Evolutionary conservation across 2,797 vertebrate genomes (phyloP), one percentile per base, ranked within the genome.

Genomic region (Apogon talboti): DNA sequence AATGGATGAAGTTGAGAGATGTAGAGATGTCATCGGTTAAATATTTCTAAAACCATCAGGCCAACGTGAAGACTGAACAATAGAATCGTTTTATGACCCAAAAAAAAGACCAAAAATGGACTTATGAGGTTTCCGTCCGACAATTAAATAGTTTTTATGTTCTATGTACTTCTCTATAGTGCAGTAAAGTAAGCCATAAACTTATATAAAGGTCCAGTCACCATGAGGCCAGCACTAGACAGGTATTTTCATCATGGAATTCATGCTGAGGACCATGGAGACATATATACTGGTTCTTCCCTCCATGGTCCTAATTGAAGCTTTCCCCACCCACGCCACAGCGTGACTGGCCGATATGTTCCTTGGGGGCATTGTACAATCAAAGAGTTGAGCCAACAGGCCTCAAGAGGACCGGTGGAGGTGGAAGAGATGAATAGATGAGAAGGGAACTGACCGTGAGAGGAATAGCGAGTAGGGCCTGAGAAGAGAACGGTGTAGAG

Each of bases 401-500:
- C 71, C 66, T 56, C 33, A 15, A 63, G 43, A 53, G 59, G 72
- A 65, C 52, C 6, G 11, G 42, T 52, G 65, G 57, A 80, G 63
- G 74, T 48, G 43, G 61, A 70, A 33, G 70, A 77, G 64, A 82
- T 83, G 76, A 78, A 82, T 71, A 72, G 75, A 75, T 76, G 62
- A 74, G 58, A 62, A 50, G 21, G 58, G 50, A 62, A 54, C 28
- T 49, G 59, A 63, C 65, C n/a, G 57, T 82, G 87, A 86, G 70
- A 59, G 68, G 79, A 87, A 87, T 83, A 74, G 47, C 1, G 54
- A 85, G 65, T 30, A 50, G 71, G 11, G 61, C 28, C 16, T 46
- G 6, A 33, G 52, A 18, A 15, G 35, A 55, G 58, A 45, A 37
- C 18, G 55, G 54, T 3, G 37, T 48, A 54, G 73, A 38, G 52